Conservation (phyloP, 2,113 vertebrate genomes). For the Gymnocephalus cernua region DNA sequence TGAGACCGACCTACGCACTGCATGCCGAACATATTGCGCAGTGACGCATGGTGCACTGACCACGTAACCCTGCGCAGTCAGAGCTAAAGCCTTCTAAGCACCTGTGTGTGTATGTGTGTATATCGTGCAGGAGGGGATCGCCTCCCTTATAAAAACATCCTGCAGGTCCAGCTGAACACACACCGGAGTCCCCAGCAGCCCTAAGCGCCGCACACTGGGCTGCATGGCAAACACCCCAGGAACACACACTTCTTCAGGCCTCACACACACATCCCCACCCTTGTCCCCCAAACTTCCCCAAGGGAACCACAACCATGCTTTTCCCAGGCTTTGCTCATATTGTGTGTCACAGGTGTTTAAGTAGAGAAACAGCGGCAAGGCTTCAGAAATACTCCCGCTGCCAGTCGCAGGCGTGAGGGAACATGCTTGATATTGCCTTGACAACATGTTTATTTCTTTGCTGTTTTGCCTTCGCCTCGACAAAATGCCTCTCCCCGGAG, state of each 20-base stretch:
- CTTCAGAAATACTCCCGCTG: slow-evolving; percentile 52
- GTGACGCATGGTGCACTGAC: slow-evolving; percentile 63
- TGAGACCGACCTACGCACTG: slow-evolving; percentile 47
- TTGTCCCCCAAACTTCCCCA: slow-evolving; percentile 32
- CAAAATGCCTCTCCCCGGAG: slow-evolving; percentile 55
- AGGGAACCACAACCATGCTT: slow-evolving; percentile 62
- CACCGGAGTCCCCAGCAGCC: slow-evolving; percentile 62
- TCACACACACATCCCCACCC: slow-evolving; percentile 45
- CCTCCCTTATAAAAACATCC: slow-evolving; percentile 79
- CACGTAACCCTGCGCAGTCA: slow-evolving; percentile 61
- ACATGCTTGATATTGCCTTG: slow-evolving; percentile 76
- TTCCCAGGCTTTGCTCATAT: slow-evolving; percentile 71
- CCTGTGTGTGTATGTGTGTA: slow-evolving; percentile 49
- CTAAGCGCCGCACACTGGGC: slow-evolving; percentile 34
- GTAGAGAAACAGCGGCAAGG: slow-evolving; percentile 53
- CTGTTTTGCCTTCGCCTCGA: slow-evolving; percentile 55
- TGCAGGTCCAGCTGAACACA: slow-evolving; percentile 79
- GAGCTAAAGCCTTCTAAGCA: slow-evolving; percentile 48
- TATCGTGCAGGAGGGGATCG: slow-evolving; percentile 45
- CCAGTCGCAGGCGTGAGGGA: slow-evolving; percentile 66
- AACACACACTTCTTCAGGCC: slow-evolving; percentile 52
- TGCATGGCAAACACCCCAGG: slow-evolving; percentile 48
- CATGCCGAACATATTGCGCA: slow-evolving; percentile 70
- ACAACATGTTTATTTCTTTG: slow-evolving; percentile 75
- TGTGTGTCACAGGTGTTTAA: slow-evolving; percentile 74